Percentiles rank a stretch among this genome's conserved stretches.
Evolutionary conservation across 2,113 vertebrate genomes (phyloP).

Genomic region (Corythoichthys intestinalis): DNA sequence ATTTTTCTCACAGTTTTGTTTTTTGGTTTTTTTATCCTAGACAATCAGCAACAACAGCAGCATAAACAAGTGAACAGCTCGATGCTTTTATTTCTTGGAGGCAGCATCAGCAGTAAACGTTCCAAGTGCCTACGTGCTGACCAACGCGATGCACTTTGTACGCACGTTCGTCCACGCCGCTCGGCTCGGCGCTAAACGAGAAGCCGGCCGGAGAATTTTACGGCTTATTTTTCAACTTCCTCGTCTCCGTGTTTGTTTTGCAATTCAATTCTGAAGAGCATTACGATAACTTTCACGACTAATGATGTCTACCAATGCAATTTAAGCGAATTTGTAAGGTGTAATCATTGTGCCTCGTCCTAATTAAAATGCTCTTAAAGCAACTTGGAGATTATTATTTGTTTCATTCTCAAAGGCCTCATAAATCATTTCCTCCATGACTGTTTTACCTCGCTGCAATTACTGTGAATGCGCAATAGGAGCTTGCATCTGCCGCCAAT

Average conservation of each 20-base stretch:
- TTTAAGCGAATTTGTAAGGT: neutral
- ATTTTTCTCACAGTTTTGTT: constrained; percentile 40
- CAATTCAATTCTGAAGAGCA: neutral
- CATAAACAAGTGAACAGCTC: constrained; percentile 40
- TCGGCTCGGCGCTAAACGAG: constrained; percentile 8
- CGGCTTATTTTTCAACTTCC: neutral
- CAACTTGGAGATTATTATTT: constrained; percentile 3
- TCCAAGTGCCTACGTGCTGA: constrained; percentile 4
- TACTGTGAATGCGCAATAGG: constrained; percentile 9
- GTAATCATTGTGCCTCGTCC: constrained; percentile 1
- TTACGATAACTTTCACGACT: neutral
- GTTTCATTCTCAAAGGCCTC: neutral
- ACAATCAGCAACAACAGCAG: constrained; percentile 38
- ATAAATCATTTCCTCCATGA: constrained; percentile 3
- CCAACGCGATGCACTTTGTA: constrained; percentile 29
- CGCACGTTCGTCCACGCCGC: neutral
- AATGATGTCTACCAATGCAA: neutral
- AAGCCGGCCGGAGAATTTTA: neutral
- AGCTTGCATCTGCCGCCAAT: constrained; percentile 6
- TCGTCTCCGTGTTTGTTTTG: neutral
- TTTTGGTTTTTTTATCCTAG: constrained; percentile 31
- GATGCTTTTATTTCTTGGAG: neutral
- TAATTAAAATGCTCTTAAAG: constrained; percentile 1
- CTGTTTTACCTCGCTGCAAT: constrained; percentile 16
- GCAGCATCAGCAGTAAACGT: neutral